Conservation (phyloP, 2,888 invertebrate species). For the Microctonus brassicae region DNA sequence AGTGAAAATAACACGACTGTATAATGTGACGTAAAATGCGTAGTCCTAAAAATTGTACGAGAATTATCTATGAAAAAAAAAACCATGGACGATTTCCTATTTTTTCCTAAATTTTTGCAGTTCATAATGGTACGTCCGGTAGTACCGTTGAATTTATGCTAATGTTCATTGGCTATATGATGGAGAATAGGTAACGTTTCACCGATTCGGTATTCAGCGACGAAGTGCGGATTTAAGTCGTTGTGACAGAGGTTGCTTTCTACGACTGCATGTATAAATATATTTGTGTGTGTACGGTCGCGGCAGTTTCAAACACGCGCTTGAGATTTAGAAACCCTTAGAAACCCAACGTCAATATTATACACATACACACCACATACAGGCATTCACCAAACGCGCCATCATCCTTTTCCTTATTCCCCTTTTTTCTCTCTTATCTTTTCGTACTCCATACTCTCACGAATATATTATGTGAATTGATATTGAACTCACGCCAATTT, state of each 20-base stretch:
- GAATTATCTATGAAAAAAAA: too few species aligned
- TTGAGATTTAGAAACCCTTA: constrained; percentile 2
- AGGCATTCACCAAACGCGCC: background rate
- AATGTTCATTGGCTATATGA: constrained; percentile 43
- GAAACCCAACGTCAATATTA: too few species aligned
- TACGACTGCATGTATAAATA: too few species aligned
- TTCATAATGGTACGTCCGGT: constrained; percentile 47
- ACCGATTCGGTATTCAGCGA: constrained; percentile 45
- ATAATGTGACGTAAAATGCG: too few species aligned
- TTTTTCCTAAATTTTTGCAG: constrained; percentile 25
- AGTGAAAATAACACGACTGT: too few species aligned
- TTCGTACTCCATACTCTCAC: background rate
- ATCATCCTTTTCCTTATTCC: background rate
- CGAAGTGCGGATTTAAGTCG: constrained; percentile 37
- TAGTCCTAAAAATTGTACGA: too few species aligned
- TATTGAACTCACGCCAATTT: background rate
- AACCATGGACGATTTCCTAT: constrained; percentile 42
- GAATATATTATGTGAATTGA: background rate
- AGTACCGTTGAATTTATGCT: constrained; percentile 55
- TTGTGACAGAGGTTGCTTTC: constrained; percentile 7
- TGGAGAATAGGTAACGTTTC: constrained; percentile 38
- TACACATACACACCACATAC: too few species aligned
- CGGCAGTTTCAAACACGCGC: background rate
- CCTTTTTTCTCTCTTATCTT: background rate
- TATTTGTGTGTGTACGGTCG: too few species aligned